A percentile compares a stretch with the other conserved stretches of the same genome.
These are phyloP conservation scores for Drosophila sulfurigaster DNA, from an alignment of 1,140 invertebrate species.

Conservation along the genomic window DNA sequence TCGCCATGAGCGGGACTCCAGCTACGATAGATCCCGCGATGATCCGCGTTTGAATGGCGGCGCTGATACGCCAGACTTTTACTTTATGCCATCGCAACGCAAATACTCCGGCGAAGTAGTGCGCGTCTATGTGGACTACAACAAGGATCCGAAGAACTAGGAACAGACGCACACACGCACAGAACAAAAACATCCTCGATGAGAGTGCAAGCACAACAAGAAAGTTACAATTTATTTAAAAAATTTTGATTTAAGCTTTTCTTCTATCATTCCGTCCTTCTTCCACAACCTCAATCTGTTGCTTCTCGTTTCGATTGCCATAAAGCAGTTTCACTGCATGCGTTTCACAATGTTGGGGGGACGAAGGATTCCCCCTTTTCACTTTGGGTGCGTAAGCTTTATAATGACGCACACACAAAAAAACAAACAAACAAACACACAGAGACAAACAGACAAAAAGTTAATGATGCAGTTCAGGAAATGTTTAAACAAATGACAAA, in stretches of 20 bases:
- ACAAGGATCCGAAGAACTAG: slow-evolving; percentile 86
- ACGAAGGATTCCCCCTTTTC: background rate
- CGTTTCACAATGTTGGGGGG: slow-evolving; percentile 11
- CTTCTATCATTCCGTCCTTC: slow-evolving; percentile 40
- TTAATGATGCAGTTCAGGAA: slow-evolving; percentile 48
- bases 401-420: slow-evolving; percentile 45
- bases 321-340: slow-evolving; percentile 62
- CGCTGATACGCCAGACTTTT: slow-evolving; percentile 92
- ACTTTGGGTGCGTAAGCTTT: slow-evolving; percentile 62
- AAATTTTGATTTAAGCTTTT: slow-evolving; percentile 58
- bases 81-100: slow-evolving; percentile 97
- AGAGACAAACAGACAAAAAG: slow-evolving; percentile 6
- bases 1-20: slow-evolving; percentile 59
- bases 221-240: slow-evolving; percentile 54
- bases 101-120: slow-evolving; percentile 97
- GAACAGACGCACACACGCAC: slow-evolving; percentile 85
- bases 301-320: slow-evolving; percentile 73
- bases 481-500: slow-evolving; percentile 22
- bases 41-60: slow-evolving; percentile 79
- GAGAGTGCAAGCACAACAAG: slow-evolving; percentile 40
- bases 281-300: slow-evolving; percentile 19
- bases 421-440: slow-evolving; percentile 21
- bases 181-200: slow-evolving; percentile 10
- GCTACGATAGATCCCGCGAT: slow-evolving; percentile 71
- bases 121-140: slow-evolving; percentile 95